A percentile compares a stretch with the other conserved stretches of the same genome.
phyloP scores from a whole-genome alignment of 2,113 vertebrate species.

The Tyto alba region DNA sequence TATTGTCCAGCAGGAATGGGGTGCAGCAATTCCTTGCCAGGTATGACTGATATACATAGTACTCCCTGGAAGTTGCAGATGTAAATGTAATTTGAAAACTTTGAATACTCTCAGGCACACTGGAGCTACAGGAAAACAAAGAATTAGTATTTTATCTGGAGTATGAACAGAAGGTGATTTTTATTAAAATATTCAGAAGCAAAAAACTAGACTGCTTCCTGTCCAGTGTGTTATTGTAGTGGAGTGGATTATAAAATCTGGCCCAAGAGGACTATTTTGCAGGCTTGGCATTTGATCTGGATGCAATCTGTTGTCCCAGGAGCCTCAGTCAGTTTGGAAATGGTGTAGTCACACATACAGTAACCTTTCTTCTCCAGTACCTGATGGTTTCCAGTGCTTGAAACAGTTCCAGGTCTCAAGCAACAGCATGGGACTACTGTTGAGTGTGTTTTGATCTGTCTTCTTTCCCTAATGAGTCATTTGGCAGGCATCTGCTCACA shows the following conservation, averaged over 20 bases:
- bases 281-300: not conserved
- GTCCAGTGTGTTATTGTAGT: not conserved
- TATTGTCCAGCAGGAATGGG: slow-evolving; percentile 96
- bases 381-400: not conserved
- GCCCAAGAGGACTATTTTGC: not conserved
- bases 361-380: not conserved
- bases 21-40: slow-evolving; percentile 92
- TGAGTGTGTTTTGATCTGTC: not conserved
- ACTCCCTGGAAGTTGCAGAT: not conserved
- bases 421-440: not conserved
- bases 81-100: not conserved
- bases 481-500: not conserved
- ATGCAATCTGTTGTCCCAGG: not conserved
- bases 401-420: not conserved
- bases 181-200: not conserved
- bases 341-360: not conserved
- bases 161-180: not conserved
- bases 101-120: not conserved
- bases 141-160: not conserved
- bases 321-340: not conserved
- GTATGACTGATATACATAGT: slow-evolving; percentile 55
- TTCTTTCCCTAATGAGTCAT: not conserved
- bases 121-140: not conserved
- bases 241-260: not conserved
- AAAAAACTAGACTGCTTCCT: not conserved